These are phyloP conservation scores for Julus scandinavius DNA, from an alignment of 2,888 invertebrate species.

Conservation along the genomic window DNA sequence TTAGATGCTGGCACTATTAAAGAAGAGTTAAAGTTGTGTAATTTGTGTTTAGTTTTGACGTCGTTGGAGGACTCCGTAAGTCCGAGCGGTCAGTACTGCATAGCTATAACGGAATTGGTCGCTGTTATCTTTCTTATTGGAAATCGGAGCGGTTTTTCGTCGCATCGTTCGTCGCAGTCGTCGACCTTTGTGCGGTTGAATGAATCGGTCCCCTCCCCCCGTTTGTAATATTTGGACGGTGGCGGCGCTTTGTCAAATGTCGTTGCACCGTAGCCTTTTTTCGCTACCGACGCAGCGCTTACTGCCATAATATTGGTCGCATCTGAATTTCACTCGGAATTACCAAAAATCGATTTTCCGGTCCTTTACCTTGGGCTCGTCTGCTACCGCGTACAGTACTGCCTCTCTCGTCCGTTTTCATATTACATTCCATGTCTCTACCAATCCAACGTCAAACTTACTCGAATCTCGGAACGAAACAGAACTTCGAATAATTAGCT, in stretches of 20 bases:
- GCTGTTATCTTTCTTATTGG: background rate
- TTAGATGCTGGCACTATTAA: no score
- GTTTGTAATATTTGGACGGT: background rate
- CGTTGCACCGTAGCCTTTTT: conserved; percentile 1
- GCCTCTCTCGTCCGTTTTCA: background rate
- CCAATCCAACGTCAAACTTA: background rate
- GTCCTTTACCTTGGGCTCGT: conserved; percentile 1
- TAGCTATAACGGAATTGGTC: background rate
- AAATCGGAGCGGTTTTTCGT: background rate
- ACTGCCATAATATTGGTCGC: background rate
- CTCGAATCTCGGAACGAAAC: background rate
- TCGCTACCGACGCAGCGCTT: background rate
- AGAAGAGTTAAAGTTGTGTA: no score
- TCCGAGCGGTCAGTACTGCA: no score
- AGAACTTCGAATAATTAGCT: background rate
- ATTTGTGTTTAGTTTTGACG: no score
- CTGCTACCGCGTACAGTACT: background rate
- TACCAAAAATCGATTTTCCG: background rate
- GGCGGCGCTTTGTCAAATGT: conserved; percentile 1
- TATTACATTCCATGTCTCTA: background rate
- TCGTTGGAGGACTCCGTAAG: no score
- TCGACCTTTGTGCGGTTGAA: background rate
- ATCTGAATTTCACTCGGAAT: background rate
- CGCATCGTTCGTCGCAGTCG: background rate
- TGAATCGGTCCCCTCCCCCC: background rate